Percentiles rank a stretch among this genome's conserved stretches.
Evolutionary conservation across 2,113 vertebrate genomes (phyloP).

Genomic region (Chlamydotis undulata): DNA sequence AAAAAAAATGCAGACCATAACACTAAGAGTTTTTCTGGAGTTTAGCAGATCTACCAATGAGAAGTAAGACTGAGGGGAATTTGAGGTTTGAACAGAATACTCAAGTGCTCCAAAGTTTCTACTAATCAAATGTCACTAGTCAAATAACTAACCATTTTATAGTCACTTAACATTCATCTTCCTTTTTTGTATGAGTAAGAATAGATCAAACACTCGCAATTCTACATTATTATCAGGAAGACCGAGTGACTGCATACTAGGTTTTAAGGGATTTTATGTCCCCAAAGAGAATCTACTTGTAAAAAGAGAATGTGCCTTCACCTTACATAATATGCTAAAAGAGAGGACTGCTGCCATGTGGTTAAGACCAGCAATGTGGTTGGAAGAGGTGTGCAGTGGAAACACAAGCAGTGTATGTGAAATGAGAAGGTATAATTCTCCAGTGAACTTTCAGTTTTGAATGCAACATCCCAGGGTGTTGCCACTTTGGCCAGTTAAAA

Average conservation of each 20-base stretch:
- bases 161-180: not conserved
- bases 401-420: not conserved
- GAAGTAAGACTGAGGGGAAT: not conserved
- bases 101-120: not conserved
- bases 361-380: not conserved
- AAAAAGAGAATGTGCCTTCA: not conserved
- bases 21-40: not conserved
- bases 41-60: not conserved
- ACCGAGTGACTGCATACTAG: not conserved
- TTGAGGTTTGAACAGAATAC: not conserved
- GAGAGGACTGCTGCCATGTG: not conserved
- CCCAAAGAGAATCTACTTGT: not conserved
- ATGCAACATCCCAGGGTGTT: not conserved
- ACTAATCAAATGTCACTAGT: not conserved
- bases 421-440: not conserved
- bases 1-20: rapidly evolving
- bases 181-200: not conserved
- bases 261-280: not conserved
- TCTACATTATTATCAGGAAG: not conserved
- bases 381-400: not conserved
- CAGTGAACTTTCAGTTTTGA: not conserved
- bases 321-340: not conserved
- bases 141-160: not conserved
- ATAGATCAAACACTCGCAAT: not conserved
- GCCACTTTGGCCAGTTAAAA: not conserved